Evolutionary conservation across 2,113 vertebrate species (phyloP), one percentile per base, ranked within the genome.

Genomic region (Beaufortia kweichowensis): DNA sequence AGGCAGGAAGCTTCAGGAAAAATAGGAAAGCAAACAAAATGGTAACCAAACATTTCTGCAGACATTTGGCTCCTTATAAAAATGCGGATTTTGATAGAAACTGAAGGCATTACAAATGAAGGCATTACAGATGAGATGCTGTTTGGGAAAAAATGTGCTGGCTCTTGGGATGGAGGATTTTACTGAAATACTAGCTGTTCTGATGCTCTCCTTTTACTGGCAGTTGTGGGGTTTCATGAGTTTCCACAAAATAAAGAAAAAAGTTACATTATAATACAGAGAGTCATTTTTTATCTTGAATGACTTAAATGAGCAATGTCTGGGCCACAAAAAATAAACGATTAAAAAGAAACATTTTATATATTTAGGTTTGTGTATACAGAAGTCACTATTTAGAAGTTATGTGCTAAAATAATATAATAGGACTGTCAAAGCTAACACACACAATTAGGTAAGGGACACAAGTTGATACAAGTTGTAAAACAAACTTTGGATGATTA

Each of bases 21-120:
- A 80, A 69, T 65, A 78, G 17, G 76, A 90, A 85, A 84, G 81
- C 83, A 89, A 89, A 84, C 87, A 86, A 86, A 86, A 86, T 39
- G 57, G 70, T 78, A 86, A 88, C 41, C 73, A 81, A 86, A 84
- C 85, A 75, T 43, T 73, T 77, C 67, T 77, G 68, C 61, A 77
- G 79, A 77, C 68, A 43, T 61, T 53, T 81, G 75, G 55, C 74
- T 80, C 79, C 73, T 76, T 21, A 33, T 77, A 61, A 81, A 80
- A 70, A 78, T 73, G 31, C 60, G 48, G 48, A 57, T 63, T 29
- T 50, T 70, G 50, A 72, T 46, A 77, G 23, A 33, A 43, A 59
- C 1, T 39, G 21, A 61, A 10, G 12, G 29, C 23, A 31, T 46
- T 57, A 63, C 26, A 43, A 26, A 59, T 50, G 50, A 53, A 65